phyloP scores from a whole-genome alignment of 2,888 invertebrate species.

The Psylliodes chrysocephalus region DNA sequence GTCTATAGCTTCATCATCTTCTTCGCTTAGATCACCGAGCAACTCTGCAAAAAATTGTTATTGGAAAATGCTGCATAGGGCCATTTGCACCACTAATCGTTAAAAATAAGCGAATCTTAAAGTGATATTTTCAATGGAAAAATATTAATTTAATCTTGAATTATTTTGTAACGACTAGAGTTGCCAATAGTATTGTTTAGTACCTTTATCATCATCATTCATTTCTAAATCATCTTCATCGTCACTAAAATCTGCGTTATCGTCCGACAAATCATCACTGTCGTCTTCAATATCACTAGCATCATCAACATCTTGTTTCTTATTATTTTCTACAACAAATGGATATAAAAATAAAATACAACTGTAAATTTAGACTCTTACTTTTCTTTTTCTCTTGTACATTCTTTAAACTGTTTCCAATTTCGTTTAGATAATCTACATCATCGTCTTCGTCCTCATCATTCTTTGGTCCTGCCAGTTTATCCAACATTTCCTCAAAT shows the following conservation, averaged over 20 bases:
- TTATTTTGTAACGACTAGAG: no score
- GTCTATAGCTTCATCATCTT: constrained; percentile 61
- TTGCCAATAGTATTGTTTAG: no score
- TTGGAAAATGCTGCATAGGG: constrained; percentile 32
- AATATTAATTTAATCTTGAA: background rate
- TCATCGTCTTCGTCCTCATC: constrained; percentile 67
- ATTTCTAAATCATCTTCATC: constrained; percentile 56
- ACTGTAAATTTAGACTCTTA: constrained; percentile 8
- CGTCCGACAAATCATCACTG: constrained; percentile 45
- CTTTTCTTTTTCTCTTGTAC: constrained; percentile 45
- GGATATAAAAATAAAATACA: no score
- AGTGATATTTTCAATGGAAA: no score
- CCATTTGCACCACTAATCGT: constrained; percentile 21
- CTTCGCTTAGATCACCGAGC: constrained; percentile 54
- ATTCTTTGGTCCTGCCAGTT: constrained; percentile 64
- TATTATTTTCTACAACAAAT: background rate
- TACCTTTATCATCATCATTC: constrained; percentile 62
- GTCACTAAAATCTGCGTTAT: constrained; percentile 45
- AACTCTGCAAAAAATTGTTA: no score
- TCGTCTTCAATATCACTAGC: constrained; percentile 31
- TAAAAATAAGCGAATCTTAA: no score
- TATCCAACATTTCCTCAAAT: constrained; percentile 76
- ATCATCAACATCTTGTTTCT: background rate
- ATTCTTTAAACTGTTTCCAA: constrained; percentile 65
- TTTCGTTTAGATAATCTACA: constrained; percentile 75